Evolutionary conservation across 2,113 vertebrate genomes (phyloP).

Genomic region (Amblyornis subalaris): DNA sequence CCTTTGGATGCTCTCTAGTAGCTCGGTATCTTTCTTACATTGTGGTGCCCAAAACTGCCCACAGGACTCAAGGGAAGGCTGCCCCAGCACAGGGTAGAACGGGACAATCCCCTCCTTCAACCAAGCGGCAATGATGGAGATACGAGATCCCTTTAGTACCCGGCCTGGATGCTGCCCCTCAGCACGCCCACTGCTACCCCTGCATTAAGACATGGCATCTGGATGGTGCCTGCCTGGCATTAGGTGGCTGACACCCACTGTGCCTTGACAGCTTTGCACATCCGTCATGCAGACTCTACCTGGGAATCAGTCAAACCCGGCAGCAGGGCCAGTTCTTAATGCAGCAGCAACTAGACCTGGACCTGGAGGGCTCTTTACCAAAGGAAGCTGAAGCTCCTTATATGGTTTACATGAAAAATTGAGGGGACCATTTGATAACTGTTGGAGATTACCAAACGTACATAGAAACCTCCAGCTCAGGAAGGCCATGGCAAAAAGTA

Average conservation of each 20-base stretch:
- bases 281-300: no score
- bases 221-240: neutral
- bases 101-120: fast-evolving
- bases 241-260: neutral
- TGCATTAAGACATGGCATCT: no score
- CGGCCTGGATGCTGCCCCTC: neutral
- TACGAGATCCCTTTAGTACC: fast-evolving
- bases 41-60: neutral
- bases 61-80: neutral
- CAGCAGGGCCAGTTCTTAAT: neutral
- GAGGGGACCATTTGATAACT: neutral
- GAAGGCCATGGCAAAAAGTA: neutral
- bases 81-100: neutral
- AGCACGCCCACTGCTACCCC: neutral
- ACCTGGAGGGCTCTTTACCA: neutral
- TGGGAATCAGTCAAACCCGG: neutral
- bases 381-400: neutral
- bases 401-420: neutral
- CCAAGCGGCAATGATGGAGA: neutral
- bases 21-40: neutral
- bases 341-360: neutral
- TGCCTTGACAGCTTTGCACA: neutral
- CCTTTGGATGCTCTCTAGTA: neutral
- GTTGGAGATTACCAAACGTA: neutral
- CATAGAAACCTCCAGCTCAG: neutral